phyloP scores from a whole-genome alignment of 2,797 vertebrate genomes.

The Simalia tracyae region DNA sequence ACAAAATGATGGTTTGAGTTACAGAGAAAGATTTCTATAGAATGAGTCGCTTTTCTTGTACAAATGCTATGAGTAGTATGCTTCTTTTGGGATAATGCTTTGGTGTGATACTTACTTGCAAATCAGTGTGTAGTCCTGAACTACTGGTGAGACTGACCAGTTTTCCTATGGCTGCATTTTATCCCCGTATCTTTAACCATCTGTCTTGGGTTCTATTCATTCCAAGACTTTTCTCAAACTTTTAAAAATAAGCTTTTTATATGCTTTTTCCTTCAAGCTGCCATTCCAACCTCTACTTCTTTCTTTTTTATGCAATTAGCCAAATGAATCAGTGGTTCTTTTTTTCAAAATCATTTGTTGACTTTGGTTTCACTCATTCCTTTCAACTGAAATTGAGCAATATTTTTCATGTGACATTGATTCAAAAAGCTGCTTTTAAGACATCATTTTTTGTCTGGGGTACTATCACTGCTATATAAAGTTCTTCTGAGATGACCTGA shows the following conservation, averaged over 20 bases:
- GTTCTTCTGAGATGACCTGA: too few relatives aligned
- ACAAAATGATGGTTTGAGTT: not conserved
- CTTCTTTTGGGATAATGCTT: not conserved
- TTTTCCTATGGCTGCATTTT: not conserved
- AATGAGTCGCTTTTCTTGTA: not conserved
- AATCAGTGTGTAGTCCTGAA: not conserved
- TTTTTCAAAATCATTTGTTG: not conserved
- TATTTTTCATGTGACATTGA: not conserved
- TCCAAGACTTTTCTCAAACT: too few relatives aligned
- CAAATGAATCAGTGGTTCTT: not conserved
- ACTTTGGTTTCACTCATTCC: not conserved
- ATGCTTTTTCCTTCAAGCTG: not conserved
- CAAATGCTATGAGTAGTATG: not conserved
- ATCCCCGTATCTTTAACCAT: not conserved
- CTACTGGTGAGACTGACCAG: not conserved
- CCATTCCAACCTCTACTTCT: not conserved
- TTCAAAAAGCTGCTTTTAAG: not conserved
- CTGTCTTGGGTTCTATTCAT: not conserved
- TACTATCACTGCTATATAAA: too few relatives aligned
- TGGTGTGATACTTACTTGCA: not conserved
- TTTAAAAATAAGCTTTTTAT: not conserved
- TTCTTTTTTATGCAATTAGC: too few relatives aligned
- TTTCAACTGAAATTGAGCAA: not conserved
- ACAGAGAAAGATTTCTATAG: not conserved
- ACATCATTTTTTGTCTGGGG: too few relatives aligned